Evolutionary conservation across 2,113 vertebrate species (phyloP).

Genomic region (Anguilla rostrata): DNA sequence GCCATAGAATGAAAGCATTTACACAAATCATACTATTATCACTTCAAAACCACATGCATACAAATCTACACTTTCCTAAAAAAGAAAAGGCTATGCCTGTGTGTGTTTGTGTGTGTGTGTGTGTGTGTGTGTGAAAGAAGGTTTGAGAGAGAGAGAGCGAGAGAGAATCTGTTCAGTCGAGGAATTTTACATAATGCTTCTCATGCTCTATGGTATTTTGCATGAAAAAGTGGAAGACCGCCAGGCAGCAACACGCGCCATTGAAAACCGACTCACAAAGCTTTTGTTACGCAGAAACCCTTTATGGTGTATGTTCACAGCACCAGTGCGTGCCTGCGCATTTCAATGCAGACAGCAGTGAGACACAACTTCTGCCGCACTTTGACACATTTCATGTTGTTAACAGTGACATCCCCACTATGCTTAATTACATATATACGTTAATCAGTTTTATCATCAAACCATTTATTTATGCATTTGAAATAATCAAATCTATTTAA

Average conservation of each 20-base stretch:
- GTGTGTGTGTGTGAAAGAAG: too few relatives aligned
- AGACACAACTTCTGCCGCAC: neutral
- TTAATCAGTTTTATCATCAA: too few relatives aligned
- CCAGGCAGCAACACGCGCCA: neutral
- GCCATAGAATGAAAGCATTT: slow-evolving; percentile 16
- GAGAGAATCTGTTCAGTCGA: neutral
- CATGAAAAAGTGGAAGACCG: neutral
- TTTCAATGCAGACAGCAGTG: neutral
- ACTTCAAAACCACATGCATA: neutral
- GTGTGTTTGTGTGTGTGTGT: too few relatives aligned
- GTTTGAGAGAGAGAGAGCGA: neutral
- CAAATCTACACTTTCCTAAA: neutral
- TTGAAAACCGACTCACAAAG: neutral
- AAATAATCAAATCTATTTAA: too few relatives aligned
- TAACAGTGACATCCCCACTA: too few relatives aligned
- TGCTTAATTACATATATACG: too few relatives aligned
- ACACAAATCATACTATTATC: slow-evolving; percentile 4
- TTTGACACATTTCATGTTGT: neutral
- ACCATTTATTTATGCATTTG: too few relatives aligned
- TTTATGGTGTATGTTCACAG: neutral
- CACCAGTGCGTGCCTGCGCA: neutral
- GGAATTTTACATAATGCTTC: neutral
- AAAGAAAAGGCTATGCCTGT: neutral
- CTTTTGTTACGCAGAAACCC: neutral
- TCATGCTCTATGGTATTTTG: neutral